Base-by-base conservation (phyloP, 2,113 vertebrate species). In the Aviceda subcristata region DNA sequence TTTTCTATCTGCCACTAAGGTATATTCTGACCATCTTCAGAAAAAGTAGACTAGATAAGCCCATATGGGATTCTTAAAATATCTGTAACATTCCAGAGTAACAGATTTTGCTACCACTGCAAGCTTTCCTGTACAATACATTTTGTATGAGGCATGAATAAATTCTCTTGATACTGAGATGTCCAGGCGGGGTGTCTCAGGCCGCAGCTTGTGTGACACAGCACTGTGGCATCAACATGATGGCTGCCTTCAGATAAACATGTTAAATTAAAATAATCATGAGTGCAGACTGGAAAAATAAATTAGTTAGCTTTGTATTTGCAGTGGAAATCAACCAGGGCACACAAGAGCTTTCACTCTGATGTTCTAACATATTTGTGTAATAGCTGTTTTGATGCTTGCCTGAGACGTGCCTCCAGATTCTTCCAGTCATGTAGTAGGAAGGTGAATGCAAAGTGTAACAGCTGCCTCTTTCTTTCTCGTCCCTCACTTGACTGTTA, bases 221-320 rank as follows among this genome's bases (percentile, higher is more conserved):
- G 84, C 53, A 94, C 89, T 84, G 62, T 64, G 84, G 56, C 91
- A 96, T 91, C 86, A 89, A 85, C 36, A 20, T 76, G 94, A 95
- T 2, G 10, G 74, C 89, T 86, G 94, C 81, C 91, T 92, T 81
- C 0, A 4, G 89, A 96, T 77, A 91, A 95, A 95, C 62, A 82
- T 16, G 69, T 68, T 85, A 85, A 92, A 96, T 94, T 94, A 95
- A 90, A 95, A 92, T 92, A 95, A 96, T 96, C 73, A 96, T 57
- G 83, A 94, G 80, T 5, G 2, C 76, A 94, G 89, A 95, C 66
- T 76, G 60, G 84, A 91, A 92, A 92, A 96, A 94, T 92, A 94
- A 97, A 95, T 69, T 84, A 91, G 81, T 76, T 89, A 69, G 87
- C 71, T 90, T 78, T 80, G 62, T 76, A 95, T 96, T 95, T 97